These are phyloP conservation scores for Erinaceus europaeus DNA, from an alignment of 2,113 vertebrate genomes.

Conservation along the genomic window DNA sequence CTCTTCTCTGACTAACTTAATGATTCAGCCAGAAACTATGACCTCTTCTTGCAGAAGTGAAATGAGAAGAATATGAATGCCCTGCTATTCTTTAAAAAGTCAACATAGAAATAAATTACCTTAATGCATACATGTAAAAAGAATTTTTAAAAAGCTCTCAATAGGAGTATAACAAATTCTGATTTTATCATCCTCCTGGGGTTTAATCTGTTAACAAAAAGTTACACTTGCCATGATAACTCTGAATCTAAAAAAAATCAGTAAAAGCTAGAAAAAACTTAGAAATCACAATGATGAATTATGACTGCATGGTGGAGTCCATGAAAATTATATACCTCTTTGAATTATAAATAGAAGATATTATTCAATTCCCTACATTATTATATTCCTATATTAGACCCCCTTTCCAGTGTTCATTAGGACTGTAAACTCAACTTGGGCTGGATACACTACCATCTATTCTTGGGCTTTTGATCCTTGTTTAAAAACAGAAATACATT, in stretches of 20 bases:
- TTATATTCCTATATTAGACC: neutral
- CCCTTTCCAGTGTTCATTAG: neutral
- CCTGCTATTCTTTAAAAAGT: neutral
- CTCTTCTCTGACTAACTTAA: neutral
- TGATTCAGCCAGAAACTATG: neutral
- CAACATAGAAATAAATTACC: neutral
- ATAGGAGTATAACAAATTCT: neutral
- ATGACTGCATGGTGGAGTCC: neutral
- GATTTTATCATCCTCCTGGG: neutral
- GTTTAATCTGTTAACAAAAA: neutral
- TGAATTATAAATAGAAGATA: neutral
- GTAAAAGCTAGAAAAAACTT: too few species aligned
- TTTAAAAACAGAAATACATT: too few species aligned
- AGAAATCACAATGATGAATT: slow-evolving; percentile 5
- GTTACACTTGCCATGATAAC: neutral
- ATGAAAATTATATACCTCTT: neutral
- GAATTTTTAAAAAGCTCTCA: neutral
- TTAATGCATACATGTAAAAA: neutral
- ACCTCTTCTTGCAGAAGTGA: neutral
- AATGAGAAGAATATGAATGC: neutral
- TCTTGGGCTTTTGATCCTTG: too few species aligned
- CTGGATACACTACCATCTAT: too few species aligned
- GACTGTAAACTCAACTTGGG: neutral
- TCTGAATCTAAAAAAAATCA: neutral
- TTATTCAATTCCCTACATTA: neutral